Conservation (phyloP, 2,113 vertebrate species). For the Amphilophus citrinellus region DNA sequence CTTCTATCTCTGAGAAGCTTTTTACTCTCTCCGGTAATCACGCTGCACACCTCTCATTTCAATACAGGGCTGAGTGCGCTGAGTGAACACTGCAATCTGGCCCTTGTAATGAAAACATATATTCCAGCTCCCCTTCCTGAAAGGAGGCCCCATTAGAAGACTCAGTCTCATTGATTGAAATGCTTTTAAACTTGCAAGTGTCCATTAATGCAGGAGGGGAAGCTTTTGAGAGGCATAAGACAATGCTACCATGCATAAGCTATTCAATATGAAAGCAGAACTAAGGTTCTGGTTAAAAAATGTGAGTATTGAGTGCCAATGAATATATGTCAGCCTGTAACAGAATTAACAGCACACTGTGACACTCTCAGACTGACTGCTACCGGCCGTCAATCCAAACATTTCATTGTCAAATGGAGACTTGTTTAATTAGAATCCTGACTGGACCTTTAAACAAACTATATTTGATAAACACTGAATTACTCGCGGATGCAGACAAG, state of each 20-base stretch:
- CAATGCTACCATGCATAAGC: constrained; percentile 49
- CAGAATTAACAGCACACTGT: constrained; percentile 37
- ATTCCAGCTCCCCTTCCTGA: constrained; percentile 76
- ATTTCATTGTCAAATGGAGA: constrained; percentile 24
- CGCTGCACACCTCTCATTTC: constrained; percentile 76
- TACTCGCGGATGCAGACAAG: constrained; percentile 50
- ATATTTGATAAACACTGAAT: constrained; percentile 53
- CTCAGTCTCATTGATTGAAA: constrained; percentile 81
- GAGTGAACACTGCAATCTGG: constrained; percentile 72
- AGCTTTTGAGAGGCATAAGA: constrained; percentile 55
- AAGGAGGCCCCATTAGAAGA: constrained; percentile 78
- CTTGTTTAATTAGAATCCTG: constrained; percentile 44
- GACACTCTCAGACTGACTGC: constrained; percentile 9
- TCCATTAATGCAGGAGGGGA: constrained; percentile 73
- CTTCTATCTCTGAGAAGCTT: constrained; percentile 62
- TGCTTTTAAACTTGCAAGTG: constrained; percentile 80
- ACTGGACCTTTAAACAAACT: constrained; percentile 50
- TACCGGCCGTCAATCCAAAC: constrained; percentile 43
- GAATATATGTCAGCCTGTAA: constrained; percentile 26
- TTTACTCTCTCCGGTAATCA: constrained; percentile 72
- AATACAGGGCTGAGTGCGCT: constrained; percentile 66
- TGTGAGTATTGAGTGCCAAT: neutral
- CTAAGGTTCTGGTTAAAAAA: constrained; percentile 38
- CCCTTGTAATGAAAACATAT: constrained; percentile 78
- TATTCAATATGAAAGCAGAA: constrained; percentile 42